Conservation (phyloP, 2,113 vertebrate species). For the Notechis scutatus region DNA sequence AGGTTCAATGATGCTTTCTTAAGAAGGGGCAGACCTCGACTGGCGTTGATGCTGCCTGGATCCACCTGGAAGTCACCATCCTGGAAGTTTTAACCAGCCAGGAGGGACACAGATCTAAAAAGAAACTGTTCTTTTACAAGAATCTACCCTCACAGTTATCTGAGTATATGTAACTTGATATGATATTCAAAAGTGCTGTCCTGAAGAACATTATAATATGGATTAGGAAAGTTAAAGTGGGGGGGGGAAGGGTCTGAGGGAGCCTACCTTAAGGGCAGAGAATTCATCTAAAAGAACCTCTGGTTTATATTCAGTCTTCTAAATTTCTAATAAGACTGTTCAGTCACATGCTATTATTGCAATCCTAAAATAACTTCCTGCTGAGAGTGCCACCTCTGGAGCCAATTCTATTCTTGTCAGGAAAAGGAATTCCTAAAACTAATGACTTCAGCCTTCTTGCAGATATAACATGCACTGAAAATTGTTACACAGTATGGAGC, state of each 20-base stretch:
- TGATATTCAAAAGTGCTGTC: not conserved
- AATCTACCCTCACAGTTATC: not conserved
- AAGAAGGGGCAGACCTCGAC: no score
- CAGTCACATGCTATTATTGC: not conserved
- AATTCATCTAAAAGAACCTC: not conserved
- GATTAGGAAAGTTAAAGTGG: not conserved
- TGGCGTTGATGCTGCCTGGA: no score
- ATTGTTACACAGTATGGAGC: not conserved
- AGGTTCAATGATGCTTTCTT: no score
- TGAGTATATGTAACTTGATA: not conserved
- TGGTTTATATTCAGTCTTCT: not conserved
- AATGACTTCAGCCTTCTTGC: not conserved
- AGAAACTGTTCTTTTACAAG: not conserved
- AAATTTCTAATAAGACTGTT: not conserved
- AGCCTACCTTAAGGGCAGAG: not conserved
- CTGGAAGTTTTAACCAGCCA: no score
- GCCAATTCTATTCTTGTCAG: not conserved
- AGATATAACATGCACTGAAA: not conserved
- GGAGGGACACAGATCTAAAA: no score
- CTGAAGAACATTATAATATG: not conserved
- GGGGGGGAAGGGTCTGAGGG: not conserved
- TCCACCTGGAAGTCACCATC: no score
- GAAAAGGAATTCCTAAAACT: not conserved
- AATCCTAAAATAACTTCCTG: not conserved
- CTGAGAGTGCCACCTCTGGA: fast-evolving